A percentile compares a stretch with the other conserved stretches of the same genome.
These are phyloP conservation scores for Sphaerophoria rueppellii DNA, from an alignment of 2,888 invertebrate genomes.

Conservation along the genomic window DNA sequence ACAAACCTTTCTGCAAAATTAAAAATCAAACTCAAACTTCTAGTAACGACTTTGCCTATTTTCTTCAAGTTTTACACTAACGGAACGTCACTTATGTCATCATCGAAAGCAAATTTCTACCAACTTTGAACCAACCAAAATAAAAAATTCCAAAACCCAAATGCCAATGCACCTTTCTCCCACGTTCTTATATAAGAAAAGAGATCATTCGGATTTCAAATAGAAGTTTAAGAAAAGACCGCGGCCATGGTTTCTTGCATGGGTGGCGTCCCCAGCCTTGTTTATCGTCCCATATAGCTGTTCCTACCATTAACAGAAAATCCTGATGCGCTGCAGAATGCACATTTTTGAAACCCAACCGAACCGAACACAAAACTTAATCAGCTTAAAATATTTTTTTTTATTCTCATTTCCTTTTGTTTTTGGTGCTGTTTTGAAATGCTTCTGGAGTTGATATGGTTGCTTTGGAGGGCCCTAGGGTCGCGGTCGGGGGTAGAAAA, in stretches of 20 bases:
- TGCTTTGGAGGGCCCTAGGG: neutral
- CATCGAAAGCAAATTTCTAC: conserved; percentile 35
- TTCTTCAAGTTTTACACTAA: neutral
- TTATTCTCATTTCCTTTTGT: conserved; percentile 15
- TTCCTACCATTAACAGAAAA: neutral
- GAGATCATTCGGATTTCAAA: neutral
- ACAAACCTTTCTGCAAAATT: too few relatives aligned
- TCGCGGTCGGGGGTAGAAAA: conserved; percentile 52
- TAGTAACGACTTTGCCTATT: neutral
- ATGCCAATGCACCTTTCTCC: conserved; percentile 49
- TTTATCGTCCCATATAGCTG: neutral
- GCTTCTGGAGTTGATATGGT: too few relatives aligned
- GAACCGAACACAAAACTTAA: conserved; percentile 49
- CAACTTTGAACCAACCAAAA: conserved; percentile 16
- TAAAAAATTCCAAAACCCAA: conserved; percentile 30
- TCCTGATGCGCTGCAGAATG: neutral
- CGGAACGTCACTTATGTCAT: conserved; percentile 27
- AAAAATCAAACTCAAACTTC: neutral
- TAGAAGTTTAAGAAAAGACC: too few relatives aligned
- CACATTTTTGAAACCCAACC: conserved; percentile 3
- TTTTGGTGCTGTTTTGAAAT: neutral
- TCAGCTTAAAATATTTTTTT: conserved; percentile 51
- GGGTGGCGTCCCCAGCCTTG: neutral
- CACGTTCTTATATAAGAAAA: neutral
- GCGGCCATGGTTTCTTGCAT: neutral